These are phyloP conservation scores for Xiphias gladius DNA, from an alignment of 2,113 vertebrate species.

Conservation along the genomic window DNA sequence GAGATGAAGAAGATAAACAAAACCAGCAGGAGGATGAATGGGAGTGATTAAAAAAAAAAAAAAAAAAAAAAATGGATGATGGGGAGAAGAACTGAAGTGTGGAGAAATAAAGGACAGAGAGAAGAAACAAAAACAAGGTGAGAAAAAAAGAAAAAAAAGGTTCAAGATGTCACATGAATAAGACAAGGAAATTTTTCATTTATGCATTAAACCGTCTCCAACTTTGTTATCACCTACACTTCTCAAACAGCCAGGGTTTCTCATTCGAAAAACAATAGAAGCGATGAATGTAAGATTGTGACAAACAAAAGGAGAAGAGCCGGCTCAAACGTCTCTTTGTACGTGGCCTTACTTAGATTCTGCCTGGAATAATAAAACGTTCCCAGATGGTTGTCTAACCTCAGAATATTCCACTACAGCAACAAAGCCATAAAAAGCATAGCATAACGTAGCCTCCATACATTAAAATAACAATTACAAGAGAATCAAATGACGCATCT, in stretches of 20 bases:
- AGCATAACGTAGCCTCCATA: neutral
- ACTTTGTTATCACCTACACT: neutral
- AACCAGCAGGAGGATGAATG: conserved; percentile 1
- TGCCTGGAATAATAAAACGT: conserved; percentile 1
- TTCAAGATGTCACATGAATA: neutral
- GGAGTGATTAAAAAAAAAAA: neutral
- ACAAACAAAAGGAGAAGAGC: neutral
- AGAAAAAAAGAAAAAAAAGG: neutral
- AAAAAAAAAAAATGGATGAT: neutral
- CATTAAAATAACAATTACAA: neutral
- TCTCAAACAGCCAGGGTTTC: neutral
- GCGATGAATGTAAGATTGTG: neutral
- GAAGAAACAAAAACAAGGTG: neutral
- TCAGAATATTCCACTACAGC: neutral
- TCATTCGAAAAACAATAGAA: neutral
- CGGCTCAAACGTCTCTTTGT: neutral
- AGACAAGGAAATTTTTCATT: neutral
- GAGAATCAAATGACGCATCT: conserved; percentile 9
- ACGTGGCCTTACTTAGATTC: neutral
- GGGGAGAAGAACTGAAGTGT: neutral
- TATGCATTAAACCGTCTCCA: too few species aligned
- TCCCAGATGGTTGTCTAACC: conserved; percentile 26
- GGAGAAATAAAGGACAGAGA: neutral
- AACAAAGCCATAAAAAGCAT: neutral
- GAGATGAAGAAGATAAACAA: conserved; percentile 11